phyloP scores from a whole-genome alignment of 2,113 vertebrate genomes.

The Hemicordylus capensis region DNA sequence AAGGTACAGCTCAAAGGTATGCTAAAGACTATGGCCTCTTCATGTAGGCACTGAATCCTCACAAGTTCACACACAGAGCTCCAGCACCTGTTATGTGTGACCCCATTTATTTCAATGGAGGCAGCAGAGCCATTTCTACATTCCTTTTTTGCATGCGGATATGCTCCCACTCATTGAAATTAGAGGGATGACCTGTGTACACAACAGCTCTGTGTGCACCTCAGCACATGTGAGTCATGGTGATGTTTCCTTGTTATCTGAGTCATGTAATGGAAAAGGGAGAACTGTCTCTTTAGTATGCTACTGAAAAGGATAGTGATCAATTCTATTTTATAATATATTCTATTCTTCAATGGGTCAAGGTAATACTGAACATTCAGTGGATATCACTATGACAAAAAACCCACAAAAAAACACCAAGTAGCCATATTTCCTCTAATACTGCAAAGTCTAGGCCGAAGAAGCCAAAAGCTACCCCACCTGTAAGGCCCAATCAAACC shows the following conservation, averaged over 20 bases:
- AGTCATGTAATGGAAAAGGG: background rate
- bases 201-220: background rate
- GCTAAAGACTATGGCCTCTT: constrained; percentile 31
- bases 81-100: background rate
- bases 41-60: constrained; percentile 4
- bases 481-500: background rate
- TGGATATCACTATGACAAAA: constrained; percentile 18
- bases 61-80: constrained; percentile 35
- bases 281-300: background rate
- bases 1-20: background rate
- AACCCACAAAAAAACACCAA: too few species aligned
- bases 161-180: background rate
- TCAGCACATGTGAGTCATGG: background rate
- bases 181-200: too few species aligned
- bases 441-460: background rate
- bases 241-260: background rate
- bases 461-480: background rate
- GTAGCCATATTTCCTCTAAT: constrained; percentile 9
- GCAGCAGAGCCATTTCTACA: background rate
- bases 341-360: background rate
- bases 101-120: background rate
- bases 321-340: constrained; percentile 5
- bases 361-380: constrained; percentile 34
- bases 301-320: too few species aligned
- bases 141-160: background rate